Evolutionary conservation across 2,888 invertebrate genomes (phyloP).

Genomic region (Noctua pronuba): DNA sequence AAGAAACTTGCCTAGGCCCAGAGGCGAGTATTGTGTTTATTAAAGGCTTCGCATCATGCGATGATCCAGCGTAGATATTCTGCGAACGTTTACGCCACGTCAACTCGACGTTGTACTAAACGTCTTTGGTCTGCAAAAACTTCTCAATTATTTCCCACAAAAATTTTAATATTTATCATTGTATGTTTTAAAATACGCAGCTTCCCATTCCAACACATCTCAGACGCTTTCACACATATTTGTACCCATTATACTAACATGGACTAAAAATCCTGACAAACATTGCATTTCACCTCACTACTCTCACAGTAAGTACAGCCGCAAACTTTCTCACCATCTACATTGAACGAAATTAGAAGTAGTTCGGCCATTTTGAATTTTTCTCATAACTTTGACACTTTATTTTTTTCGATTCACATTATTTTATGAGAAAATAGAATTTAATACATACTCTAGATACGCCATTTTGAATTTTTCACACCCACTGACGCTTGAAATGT

Average conservation of each 20-base stretch:
- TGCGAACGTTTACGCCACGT: neutral
- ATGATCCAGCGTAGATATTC: neutral
- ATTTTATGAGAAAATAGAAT: neutral
- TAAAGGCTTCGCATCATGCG: neutral
- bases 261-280: conserved; percentile 24
- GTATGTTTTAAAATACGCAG: conserved; percentile 20
- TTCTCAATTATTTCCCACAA: neutral
- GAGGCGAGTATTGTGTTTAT: neutral
- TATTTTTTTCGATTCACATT: neutral
- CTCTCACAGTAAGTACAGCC: conserved; percentile 33
- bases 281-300: conserved; percentile 41
- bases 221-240: conserved; percentile 38
- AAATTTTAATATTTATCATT: neutral
- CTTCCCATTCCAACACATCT: conserved; percentile 36
- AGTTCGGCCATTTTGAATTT: conserved; percentile 35
- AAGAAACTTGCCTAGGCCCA: neutral
- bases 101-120: neutral
- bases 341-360: conserved; percentile 49
- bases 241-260: conserved; percentile 42
- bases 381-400: neutral
- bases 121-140: neutral
- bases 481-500: neutral
- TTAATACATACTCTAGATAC: neutral
- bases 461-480: conserved; percentile 26
- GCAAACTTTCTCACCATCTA: conserved; percentile 26